Percentiles rank a stretch among this genome's conserved stretches.
These are phyloP conservation scores for Macrocentrus cingulum DNA, from an alignment of 1,140 invertebrate genomes.

Conservation along the genomic window DNA sequence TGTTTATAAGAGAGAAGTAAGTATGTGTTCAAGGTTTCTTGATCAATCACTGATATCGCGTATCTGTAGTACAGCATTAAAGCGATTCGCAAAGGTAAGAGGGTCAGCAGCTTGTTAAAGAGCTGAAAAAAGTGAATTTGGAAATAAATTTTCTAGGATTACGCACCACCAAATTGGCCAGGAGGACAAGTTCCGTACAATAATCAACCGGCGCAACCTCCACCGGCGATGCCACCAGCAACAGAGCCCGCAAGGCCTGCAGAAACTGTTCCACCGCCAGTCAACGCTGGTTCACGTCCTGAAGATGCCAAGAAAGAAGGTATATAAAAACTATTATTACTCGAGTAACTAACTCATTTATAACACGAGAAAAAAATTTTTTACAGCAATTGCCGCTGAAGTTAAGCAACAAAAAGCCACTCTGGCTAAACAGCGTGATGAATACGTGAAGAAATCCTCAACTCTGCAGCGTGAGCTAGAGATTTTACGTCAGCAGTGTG, in stretches of 20 bases:
- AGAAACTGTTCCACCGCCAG: conserved; percentile 39
- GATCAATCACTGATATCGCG: too few species aligned
- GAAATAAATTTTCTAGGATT: conserved; percentile 45
- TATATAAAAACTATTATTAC: conserved; percentile 24
- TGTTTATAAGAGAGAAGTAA: too few species aligned
- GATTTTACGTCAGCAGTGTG: conserved; percentile 72
- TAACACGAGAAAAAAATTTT: not conserved
- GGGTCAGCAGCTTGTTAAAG: too few species aligned
- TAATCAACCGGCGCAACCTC: conserved; percentile 48
- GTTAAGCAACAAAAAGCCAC: conserved; percentile 77
- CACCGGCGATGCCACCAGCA: conserved; percentile 36
- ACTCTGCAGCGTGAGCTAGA: conserved; percentile 75
- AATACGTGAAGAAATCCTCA: conserved; percentile 72
- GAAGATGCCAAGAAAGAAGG: conserved; percentile 59
- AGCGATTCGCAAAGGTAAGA: too few species aligned
- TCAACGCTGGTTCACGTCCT: conserved; percentile 41
- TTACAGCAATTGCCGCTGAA: conserved; percentile 74
- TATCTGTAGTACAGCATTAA: too few species aligned
- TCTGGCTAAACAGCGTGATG: conserved; percentile 73
- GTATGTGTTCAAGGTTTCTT: too few species aligned
- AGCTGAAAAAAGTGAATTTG: conserved; percentile 5
- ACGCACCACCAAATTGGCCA: conserved; percentile 53
- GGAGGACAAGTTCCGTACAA: conserved; percentile 49
- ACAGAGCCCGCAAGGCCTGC: conserved; percentile 37
- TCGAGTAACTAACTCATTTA: not conserved